Base-by-base conservation (phyloP, 2,888 invertebrate species). In the Epinotia brunnichana region DNA sequence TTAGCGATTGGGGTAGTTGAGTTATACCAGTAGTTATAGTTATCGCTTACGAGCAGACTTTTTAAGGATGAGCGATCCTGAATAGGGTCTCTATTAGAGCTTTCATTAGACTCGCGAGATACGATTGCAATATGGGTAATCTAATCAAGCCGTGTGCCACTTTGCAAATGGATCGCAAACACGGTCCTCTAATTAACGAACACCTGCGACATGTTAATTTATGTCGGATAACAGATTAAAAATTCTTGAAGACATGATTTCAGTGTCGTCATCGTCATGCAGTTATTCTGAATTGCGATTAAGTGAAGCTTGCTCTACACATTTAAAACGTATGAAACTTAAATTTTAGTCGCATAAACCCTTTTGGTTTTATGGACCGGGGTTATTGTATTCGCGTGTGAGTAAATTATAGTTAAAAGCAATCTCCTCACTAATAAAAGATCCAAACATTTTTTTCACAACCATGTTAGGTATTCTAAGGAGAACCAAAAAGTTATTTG, bases 31-130 rank as follows among this genome's bases (percentile, higher is more conserved):
- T 41, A 35, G 35, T 7, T 29, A 7, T 59, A 59, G 69, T 53
- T 51, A n/a, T 44, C 53, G 29, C 48, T 35, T 51, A 48, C 48
- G 17, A 51, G 48, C 21, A 62, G 62, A 69, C 15, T 68, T 68
- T 62, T 57, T 51, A 61, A 53, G 41, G 51, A 57, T 39, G 39
- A 57, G 44, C 35, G 60, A 15, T 15, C 62, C 51, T 62, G 62
- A 68, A 68, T 68, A 24, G 68, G 11, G 13, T 41, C 60, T 60
- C 21, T n/a, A n/a, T 35, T 68, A 66, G 53, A 67, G 56, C 39
- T n/a, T 62, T 41, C 67, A 62, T 51, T 39, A 48, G 24, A 4
- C 59, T 35, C 48, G 24, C n/a, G 15, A 24, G 56, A 67, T 48
- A 21, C 35, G 61, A 48, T 54, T 35, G 60, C 29, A 11, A 57